These are phyloP conservation scores for Augochlora pura DNA, from an alignment of 1,140 invertebrate species.

Conservation along the genomic window DNA sequence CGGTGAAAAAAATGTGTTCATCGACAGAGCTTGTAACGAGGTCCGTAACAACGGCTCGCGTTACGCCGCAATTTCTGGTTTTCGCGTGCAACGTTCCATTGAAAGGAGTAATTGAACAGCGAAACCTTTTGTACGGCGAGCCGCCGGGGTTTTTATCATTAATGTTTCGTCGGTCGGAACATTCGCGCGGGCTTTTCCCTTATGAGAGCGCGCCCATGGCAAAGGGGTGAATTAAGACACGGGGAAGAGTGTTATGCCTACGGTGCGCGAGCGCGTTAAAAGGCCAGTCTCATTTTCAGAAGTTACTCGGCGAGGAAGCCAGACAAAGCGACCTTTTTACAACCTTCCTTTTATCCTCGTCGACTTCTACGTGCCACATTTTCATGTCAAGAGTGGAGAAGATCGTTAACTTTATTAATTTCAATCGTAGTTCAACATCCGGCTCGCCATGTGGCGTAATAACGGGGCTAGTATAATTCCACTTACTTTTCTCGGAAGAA, in stretches of 20 bases:
- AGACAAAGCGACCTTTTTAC: slow-evolving; percentile 3
- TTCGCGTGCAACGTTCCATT: neutral
- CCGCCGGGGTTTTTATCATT: neutral
- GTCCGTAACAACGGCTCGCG: neutral
- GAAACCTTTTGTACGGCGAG: neutral
- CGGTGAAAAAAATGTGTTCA: neutral
- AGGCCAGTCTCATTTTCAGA: neutral
- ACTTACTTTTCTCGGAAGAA: neutral
- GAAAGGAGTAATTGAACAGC: neutral
- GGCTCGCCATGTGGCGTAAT: neutral
- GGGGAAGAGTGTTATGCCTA: neutral
- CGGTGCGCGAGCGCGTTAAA: neutral
- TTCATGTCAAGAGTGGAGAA: neutral
- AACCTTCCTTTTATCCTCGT: neutral
- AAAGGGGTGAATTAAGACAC: neutral
- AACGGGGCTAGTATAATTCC: neutral
- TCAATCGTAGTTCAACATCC: neutral
- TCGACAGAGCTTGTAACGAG: neutral
- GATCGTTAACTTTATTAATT: neutral
- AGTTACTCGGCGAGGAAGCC: neutral
- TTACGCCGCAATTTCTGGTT: neutral
- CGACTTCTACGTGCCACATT: neutral
- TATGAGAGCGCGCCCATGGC: too few species aligned
- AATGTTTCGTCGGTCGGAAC: neutral
- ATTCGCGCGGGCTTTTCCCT: too few species aligned